Base-by-base conservation (phyloP, 2,888 invertebrate genomes). In the Lepidochrysops patricia region DNA sequence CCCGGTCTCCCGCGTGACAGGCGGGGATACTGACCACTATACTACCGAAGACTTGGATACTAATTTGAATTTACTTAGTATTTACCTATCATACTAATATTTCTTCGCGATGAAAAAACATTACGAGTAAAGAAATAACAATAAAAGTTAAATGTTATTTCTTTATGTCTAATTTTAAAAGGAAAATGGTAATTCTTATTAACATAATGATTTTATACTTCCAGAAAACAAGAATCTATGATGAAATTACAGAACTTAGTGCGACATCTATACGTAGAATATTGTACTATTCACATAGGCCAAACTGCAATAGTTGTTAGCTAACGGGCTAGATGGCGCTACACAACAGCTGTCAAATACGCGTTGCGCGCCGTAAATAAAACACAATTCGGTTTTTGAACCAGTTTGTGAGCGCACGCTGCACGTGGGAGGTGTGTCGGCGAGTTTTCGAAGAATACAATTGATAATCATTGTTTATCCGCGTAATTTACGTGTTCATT, bases 1-100 rank as follows among this genome's bases (percentile, higher is more conserved):
- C 89, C 89, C 87, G 88, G 89, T 89, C 89, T 90, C 89, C 88
- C 89, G 89, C 88, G 89, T 89, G 89, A 89, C 88, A 90, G 89
- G 89, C 89, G 88, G 89, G 89, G 88, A 89, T 89, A 89, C 89
- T 89, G 65, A 89, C 89, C 89, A 89, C 89, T 90, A 89, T 89
- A 89, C 89, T 90, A 89, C 88, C 89, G 88, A 87, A 82, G 87
- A 87, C 50, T 56, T 19, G 2, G 35, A 2, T 35, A 12, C 35
- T 12, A 29, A 29, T 29, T 29, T n/a, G n/a, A n/a, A n/a, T n/a
- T n/a, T n/a, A n/a, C n/a, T n/a, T n/a, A n/a, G n/a, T n/a, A n/a
- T n/a, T n/a, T n/a, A n/a, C n/a, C n/a, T n/a, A n/a, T n/a, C n/a
- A n/a, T n/a, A n/a, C n/a, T n/a, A n/a, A n/a, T n/a, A n/a, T n/a